Base-by-base conservation (phyloP, 2,113 vertebrate genomes). In the Apodemus sylvaticus region DNA sequence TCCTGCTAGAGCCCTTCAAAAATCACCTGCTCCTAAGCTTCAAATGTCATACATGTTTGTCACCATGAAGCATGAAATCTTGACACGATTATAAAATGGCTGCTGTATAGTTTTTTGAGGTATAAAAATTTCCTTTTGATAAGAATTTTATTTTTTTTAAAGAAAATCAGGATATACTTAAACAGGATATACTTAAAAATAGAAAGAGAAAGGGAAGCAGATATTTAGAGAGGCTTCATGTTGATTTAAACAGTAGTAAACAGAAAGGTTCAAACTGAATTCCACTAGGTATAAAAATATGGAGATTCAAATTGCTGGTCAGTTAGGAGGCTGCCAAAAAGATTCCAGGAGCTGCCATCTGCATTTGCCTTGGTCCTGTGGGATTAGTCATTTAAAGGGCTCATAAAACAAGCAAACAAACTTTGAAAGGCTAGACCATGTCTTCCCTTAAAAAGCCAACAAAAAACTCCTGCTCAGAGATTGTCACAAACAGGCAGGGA, bases 381-480 rank as follows among this genome's bases (percentile, higher is more conserved):
- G 98, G 97, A 94, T 97, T 97, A 97, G 97, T 97, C 96, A 97
- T 90, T 97, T 95, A 95, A 97, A 91, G 97, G 64, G 78, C 97
- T 98, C 97, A 95, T 98, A 98, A 98, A 98, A 97, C 90, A 96
- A 97, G 96, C 97, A 98, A 98, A 98, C 97, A 98, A 98, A 98
- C 97, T 98, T 96, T 98, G 97, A 98, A 98, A 98, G 96, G 73
- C 94, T 97, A 86, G 96, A 94, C 89, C 51, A 92, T 73, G 68
- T 74, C 82, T 97, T 98, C 98, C 97, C 98, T 98, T 98, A 83
- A 98, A 98, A 98, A 97, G 90, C 92, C 97, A 97, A 94, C 97
- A 97, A 97, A 1, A 86, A 91, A 86, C 97, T 98, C 98, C 97
- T 97, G 96, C 98, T 98, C 98, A 98, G 98, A 97, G 95, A 95